Evolutionary conservation across 64 coral and sea anemone species (phyloP).

Genomic region (Stichodactyla helianthus): DNA sequence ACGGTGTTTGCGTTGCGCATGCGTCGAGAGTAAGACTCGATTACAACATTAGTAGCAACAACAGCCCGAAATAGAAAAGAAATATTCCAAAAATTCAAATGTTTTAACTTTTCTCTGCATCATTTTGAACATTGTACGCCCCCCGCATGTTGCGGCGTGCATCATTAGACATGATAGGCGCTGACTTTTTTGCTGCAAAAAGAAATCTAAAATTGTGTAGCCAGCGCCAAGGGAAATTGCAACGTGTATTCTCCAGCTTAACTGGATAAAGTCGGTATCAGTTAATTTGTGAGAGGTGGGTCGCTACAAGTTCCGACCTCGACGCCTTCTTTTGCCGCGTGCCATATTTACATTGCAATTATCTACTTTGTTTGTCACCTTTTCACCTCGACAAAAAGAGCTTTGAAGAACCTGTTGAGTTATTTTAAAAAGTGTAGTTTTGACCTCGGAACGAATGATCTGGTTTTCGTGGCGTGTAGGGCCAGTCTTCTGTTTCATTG

Average conservation of each 20-base stretch:
- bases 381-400: background rate
- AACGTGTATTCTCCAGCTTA: background rate
- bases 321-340: background rate
- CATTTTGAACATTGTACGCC: too few species aligned
- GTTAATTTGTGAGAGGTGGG: conserved; percentile 1
- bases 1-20: background rate
- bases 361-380: background rate
- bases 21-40: too few species aligned
- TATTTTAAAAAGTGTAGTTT: background rate
- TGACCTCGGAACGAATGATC: background rate
- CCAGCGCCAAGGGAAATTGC: background rate
- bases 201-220: too few species aligned
- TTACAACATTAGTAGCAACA: too few species aligned
- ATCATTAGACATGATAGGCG: too few species aligned
- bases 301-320: background rate
- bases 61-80: too few species aligned
- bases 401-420: background rate
- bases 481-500: background rate
- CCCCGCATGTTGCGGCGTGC: too few species aligned
- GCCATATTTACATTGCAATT: background rate
- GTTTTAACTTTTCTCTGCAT: too few species aligned
- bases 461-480: background rate
- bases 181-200: too few species aligned
- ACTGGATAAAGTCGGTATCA: background rate
- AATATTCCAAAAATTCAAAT: too few species aligned